These are phyloP conservation scores for Addax nasomaculatus DNA, from an alignment of 2,113 vertebrate species.

Conservation along the genomic window DNA sequence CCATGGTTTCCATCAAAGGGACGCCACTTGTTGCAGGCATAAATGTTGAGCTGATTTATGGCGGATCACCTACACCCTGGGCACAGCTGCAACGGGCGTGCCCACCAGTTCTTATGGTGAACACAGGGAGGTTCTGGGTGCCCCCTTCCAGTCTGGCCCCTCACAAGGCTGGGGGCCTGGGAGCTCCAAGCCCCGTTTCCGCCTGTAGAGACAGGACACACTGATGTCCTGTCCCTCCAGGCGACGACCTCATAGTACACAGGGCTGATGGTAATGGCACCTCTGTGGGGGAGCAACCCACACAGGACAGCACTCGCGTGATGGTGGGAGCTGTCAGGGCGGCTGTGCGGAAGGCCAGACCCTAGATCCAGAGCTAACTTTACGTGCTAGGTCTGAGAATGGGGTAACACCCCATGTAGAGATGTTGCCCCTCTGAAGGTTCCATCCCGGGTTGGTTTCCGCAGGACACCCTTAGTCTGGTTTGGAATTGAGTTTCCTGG, in stretches of 20 bases:
- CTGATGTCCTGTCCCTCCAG: accelerated
- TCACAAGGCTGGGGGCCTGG: accelerated
- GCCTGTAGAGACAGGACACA: accelerated
- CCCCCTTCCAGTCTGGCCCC: neutral
- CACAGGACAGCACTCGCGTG: accelerated
- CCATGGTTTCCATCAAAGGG: accelerated
- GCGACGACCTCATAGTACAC: neutral
- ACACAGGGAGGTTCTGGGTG: accelerated
- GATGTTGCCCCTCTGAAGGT: accelerated
- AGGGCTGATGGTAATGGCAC: no score
- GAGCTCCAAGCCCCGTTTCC: neutral
- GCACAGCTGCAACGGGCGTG: accelerated
- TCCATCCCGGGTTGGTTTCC: accelerated
- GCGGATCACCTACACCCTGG: accelerated
- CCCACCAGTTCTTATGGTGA: neutral
- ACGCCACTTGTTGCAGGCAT: accelerated
- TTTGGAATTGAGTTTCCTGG: neutral
- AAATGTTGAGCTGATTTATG: accelerated
- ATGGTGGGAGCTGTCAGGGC: accelerated
- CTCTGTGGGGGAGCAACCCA: accelerated
- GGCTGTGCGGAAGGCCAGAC: accelerated
- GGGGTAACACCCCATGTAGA: neutral
- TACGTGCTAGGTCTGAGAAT: accelerated
- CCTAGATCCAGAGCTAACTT: no score
- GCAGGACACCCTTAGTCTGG: accelerated